phyloP scores from a whole-genome alignment of 2,113 vertebrate genomes.

The Uropsilus gracilis region DNA sequence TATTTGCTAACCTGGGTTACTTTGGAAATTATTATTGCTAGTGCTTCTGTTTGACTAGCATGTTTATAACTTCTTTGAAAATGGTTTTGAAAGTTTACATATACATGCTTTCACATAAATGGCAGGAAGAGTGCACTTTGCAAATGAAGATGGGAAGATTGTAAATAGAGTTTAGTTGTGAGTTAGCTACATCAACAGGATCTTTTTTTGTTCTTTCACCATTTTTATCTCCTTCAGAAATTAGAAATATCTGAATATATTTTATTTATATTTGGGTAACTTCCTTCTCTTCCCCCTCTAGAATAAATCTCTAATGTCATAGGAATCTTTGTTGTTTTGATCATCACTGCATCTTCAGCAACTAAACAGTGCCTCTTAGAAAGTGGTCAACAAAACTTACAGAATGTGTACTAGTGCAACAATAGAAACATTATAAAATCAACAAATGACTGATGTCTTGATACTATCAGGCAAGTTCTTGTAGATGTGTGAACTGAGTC shows the following conservation, averaged over 20 bases:
- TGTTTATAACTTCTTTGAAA: slow-evolving; percentile 35
- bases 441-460: not conserved
- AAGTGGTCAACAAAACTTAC: slow-evolving; percentile 4
- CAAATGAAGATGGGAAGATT: not conserved
- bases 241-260: not conserved
- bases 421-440: not conserved
- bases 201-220: not conserved
- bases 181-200: not conserved
- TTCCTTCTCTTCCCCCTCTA: not conserved
- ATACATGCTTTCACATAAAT: not conserved
- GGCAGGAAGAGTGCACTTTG: not conserved
- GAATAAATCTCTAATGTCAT: slow-evolving; percentile 12
- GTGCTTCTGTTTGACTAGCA: not conserved
- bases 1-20: not conserved
- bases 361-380: not conserved
- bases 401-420: not conserved
- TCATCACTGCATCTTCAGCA: not conserved
- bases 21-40: slow-evolving; percentile 43
- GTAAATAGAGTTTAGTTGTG: not conserved
- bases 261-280: not conserved
- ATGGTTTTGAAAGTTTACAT: not conserved
- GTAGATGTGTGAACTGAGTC: not conserved
- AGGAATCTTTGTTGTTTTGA: not conserved
- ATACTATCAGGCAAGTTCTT: not conserved
- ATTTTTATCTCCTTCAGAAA: not conserved